phyloP scores from a whole-genome alignment of 2,113 vertebrate genomes.

The Cinclus mexicanus region DNA sequence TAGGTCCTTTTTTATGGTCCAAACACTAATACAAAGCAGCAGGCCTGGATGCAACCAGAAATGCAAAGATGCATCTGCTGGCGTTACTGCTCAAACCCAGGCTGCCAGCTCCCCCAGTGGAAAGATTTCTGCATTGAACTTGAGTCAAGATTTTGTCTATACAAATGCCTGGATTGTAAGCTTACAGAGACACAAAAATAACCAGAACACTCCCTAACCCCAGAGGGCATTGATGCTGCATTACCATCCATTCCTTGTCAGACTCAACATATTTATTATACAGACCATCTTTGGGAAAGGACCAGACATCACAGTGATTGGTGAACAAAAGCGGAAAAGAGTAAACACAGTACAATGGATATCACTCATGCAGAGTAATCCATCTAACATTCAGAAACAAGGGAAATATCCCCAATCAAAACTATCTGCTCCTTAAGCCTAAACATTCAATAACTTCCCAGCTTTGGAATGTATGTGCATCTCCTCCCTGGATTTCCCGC shows the following conservation, averaged over 20 bases:
- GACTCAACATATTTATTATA: slow-evolving; percentile 24
- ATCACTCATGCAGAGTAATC: slow-evolving; percentile 31
- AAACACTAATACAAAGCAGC: not conserved
- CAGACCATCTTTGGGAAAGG: slow-evolving; percentile 40
- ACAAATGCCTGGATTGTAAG: not conserved
- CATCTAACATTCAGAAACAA: slow-evolving; percentile 49
- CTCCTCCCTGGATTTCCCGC: slow-evolving; percentile 36
- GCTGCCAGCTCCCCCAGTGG: slow-evolving; percentile 49
- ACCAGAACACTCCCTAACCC: slow-evolving; percentile 44
- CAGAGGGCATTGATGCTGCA: slow-evolving; percentile 49
- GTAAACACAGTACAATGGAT: slow-evolving; percentile 57
- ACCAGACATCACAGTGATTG: slow-evolving; percentile 42
- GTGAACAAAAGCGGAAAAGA: slow-evolving; percentile 37
- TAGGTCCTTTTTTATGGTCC: not conserved
- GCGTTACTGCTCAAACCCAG: not conserved
- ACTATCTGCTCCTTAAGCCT: slow-evolving; percentile 62
- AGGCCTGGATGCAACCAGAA: not conserved
- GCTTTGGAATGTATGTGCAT: slow-evolving; percentile 56
- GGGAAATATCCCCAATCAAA: slow-evolving; percentile 54
- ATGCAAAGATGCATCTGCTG: not conserved
- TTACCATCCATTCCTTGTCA: slow-evolving; percentile 48
- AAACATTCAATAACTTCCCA: slow-evolving; percentile 68
- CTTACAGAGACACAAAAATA: slow-evolving; percentile 35
- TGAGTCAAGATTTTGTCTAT: not conserved
- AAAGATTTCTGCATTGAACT: not conserved